phyloP scores from a whole-genome alignment of 1,140 invertebrate species.

The Chironomus tepperi region DNA sequence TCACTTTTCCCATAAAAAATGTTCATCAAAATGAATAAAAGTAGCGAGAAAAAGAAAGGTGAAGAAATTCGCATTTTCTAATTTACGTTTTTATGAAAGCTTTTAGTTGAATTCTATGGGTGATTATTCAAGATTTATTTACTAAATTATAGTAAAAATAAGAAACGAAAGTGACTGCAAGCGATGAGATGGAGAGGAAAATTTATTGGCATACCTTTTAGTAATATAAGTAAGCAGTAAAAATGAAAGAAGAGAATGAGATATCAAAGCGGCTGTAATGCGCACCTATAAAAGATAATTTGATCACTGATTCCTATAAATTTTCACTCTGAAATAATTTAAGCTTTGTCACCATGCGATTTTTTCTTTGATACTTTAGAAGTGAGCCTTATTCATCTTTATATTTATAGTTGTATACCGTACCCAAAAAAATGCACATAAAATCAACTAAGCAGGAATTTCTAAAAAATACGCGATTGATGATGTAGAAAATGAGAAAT shows the following conservation, averaged over 20 bases:
- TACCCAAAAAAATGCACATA: too few species aligned
- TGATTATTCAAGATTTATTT: constrained; percentile 21
- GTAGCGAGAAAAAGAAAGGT: not conserved
- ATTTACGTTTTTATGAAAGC: constrained; percentile 19
- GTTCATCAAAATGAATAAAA: constrained; percentile 14
- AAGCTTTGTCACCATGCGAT: constrained; percentile 19
- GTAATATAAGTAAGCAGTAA: not conserved
- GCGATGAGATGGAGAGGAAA: not conserved
- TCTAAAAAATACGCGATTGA: too few species aligned
- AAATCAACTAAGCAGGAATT: too few species aligned
- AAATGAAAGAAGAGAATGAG: not conserved
- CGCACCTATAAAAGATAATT: constrained; percentile 20
- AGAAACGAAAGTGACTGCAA: not conserved
- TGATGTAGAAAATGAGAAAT: too few species aligned
- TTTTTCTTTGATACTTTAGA: not conserved
- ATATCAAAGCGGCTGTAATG: not conserved
- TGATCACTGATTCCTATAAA: constrained; percentile 21
- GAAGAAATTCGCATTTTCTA: constrained; percentile 17
- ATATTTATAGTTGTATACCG: too few species aligned
- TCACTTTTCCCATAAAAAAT: not conserved
- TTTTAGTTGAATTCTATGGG: constrained; percentile 1
- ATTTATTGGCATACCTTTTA: not conserved
- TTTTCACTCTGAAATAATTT: not conserved
- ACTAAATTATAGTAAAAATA: not conserved
- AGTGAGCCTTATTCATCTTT: too few species aligned